phyloP scores from a whole-genome alignment of 1,140 invertebrate genomes.

The Drosophila ironensis region DNA sequence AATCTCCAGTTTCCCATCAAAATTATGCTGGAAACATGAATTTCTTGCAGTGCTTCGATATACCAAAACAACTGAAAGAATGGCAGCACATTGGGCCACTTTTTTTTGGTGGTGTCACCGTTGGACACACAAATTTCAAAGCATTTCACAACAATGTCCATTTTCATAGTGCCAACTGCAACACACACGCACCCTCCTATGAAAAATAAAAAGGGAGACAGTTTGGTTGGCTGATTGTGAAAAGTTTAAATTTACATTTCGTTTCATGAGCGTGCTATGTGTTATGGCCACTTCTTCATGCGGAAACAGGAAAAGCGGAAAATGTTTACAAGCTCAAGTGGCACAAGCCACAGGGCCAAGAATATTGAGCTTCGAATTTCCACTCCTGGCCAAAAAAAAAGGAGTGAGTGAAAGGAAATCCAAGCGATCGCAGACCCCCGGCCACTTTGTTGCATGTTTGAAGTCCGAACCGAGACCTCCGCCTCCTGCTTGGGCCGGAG shows the following conservation, averaged over 20 bases:
- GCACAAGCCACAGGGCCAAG: slow-evolving; percentile 28
- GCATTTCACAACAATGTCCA: slow-evolving; percentile 78
- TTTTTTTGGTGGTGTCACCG: slow-evolving; percentile 65
- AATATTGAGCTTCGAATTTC: slow-evolving; percentile 3
- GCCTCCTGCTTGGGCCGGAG: slow-evolving; percentile 11
- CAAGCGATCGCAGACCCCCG: slow-evolving; percentile 6
- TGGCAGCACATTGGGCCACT: slow-evolving; percentile 37
- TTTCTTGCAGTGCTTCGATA: not conserved
- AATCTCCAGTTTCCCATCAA: too few relatives aligned
- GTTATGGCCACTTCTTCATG: slow-evolving; percentile 65
- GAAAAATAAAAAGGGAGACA: slow-evolving; percentile 44
- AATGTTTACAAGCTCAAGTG: slow-evolving; percentile 18
- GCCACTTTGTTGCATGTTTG: too few relatives aligned
- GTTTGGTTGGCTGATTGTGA: slow-evolving; percentile 49
- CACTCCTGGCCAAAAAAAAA: slow-evolving; percentile 8
- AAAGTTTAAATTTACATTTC: slow-evolving; percentile 77
- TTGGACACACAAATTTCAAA: slow-evolving; percentile 71
- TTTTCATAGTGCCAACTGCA: slow-evolving; percentile 65
- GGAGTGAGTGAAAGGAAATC: not conserved
- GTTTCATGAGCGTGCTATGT: slow-evolving; percentile 56
- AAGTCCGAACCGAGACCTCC: too few relatives aligned
- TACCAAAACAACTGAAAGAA: slow-evolving; percentile 5
- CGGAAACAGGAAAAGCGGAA: slow-evolving; percentile 26
- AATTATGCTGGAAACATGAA: too few relatives aligned
- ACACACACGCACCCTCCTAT: slow-evolving; percentile 26